A percentile compares a stretch with the other conserved stretches of the same genome.
Conservation (phyloP, 2,113 vertebrate species). For the Brachyhypopomus gauderio region DNA sequence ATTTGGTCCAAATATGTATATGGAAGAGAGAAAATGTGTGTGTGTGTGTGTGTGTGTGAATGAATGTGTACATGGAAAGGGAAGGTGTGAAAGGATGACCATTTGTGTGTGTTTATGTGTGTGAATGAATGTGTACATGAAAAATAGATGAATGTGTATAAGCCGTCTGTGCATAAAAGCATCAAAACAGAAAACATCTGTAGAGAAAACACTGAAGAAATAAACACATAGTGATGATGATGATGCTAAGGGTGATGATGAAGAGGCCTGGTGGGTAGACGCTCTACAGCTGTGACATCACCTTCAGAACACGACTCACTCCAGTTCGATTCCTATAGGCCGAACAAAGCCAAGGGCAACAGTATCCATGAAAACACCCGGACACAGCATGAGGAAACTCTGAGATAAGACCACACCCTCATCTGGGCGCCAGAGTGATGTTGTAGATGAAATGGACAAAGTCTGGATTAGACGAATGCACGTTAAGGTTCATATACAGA, state of each 20-base stretch:
- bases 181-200: constrained; percentile 2
- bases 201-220: neutral
- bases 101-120: neutral
- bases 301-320: neutral
- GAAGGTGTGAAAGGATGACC: neutral
- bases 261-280: neutral
- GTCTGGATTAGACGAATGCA: too few species aligned
- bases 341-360: neutral
- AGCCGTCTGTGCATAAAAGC: neutral
- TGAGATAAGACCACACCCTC: too few species aligned
- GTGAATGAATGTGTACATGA: neutral
- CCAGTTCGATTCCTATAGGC: neutral
- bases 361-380: neutral
- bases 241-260: neutral
- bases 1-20: neutral
- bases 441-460: too few species aligned
- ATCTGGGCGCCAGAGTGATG: too few species aligned
- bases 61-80: neutral
- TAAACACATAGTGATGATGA: neutral
- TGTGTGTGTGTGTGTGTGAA: neutral
- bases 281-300: neutral
- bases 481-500: too few species aligned
- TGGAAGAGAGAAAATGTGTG: neutral
- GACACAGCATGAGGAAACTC: too few species aligned
- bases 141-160: too few species aligned